Evolutionary conservation across 2,113 vertebrate species (phyloP).

Genomic region (Mormoops blainvillei): DNA sequence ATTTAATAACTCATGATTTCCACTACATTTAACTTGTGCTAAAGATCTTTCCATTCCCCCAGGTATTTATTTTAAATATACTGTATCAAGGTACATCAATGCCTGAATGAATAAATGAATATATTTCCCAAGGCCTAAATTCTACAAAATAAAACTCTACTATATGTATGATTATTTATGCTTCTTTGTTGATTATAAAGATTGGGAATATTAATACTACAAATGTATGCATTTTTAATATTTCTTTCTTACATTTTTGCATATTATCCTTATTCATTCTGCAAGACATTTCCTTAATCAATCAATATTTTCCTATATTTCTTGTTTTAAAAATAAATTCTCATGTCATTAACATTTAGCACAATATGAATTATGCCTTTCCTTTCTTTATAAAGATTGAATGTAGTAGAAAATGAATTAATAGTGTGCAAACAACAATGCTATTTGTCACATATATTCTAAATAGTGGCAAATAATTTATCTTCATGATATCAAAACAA

Average conservation of each 20-base stretch:
- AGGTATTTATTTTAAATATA: not conserved
- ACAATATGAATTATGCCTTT: not conserved
- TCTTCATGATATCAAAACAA: slow-evolving; percentile 6
- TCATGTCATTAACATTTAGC: slow-evolving; percentile 34
- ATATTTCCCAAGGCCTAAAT: not conserved
- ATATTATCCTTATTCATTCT: not conserved
- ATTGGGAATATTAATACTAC: not conserved
- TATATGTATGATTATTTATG: not conserved
- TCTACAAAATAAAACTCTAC: not conserved
- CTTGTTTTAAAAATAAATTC: slow-evolving; percentile 41
- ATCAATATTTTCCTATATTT: not conserved
- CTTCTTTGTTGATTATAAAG: not conserved
- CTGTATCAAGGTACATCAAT: not conserved
- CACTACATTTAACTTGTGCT: not conserved
- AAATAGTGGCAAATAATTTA: slow-evolving; percentile 45
- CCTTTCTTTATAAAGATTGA: slow-evolving; percentile 35
- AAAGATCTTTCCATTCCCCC: not conserved
- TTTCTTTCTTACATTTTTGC: not conserved
- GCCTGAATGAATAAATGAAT: not conserved
- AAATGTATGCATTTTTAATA: not conserved
- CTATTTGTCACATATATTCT: slow-evolving; percentile 43
- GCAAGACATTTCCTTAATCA: not conserved
- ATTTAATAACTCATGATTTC: not conserved
- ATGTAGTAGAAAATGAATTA: not conserved
- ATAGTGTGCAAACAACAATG: slow-evolving; percentile 51